Conservation (phyloP, 2,888 invertebrate genomes). For the Cetonia aurata region DNA sequence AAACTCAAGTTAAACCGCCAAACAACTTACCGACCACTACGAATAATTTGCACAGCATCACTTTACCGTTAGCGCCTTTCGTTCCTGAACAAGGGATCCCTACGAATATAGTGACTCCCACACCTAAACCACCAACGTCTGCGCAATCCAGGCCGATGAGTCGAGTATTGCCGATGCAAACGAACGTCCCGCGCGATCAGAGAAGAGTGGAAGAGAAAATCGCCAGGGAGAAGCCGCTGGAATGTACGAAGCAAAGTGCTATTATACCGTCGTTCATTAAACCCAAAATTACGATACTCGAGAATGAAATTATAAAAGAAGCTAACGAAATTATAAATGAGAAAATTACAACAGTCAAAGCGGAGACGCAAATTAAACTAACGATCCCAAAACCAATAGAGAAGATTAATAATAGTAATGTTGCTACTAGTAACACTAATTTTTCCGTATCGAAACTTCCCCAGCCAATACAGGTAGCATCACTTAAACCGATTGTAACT, state of each 20-base stretch:
- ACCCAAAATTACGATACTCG: slow-evolving; percentile 50
- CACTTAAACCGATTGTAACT: slow-evolving; percentile 63
- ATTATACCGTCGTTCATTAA: slow-evolving; percentile 22
- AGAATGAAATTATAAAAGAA: slow-evolving; percentile 48
- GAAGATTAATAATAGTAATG: slow-evolving; percentile 36
- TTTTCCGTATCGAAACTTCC: slow-evolving; percentile 17
- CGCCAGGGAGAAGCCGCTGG: slow-evolving; percentile 37
- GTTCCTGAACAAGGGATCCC: slow-evolving; percentile 74
- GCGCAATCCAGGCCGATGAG: slow-evolving; percentile 77
- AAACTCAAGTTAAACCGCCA: slow-evolving; percentile 52
- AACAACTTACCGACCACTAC: slow-evolving; percentile 57
- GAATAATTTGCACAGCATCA: slow-evolving; percentile 71
- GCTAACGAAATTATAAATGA: slow-evolving; percentile 32
- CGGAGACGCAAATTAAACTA: slow-evolving; percentile 51
- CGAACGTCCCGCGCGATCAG: slow-evolving; percentile 70
- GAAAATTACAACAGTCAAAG: slow-evolving; percentile 49
- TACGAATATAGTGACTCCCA: slow-evolving; percentile 80
- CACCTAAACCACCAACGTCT: slow-evolving; percentile 67
- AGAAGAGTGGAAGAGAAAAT: slow-evolving; percentile 65
- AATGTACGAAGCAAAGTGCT: slow-evolving; percentile 33
- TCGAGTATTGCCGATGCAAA: slow-evolving; percentile 82
- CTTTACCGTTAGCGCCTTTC: slow-evolving; percentile 71
- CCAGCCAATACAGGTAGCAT: slow-evolving; percentile 61
- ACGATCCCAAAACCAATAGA: slow-evolving; percentile 38
- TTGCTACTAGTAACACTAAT: slow-evolving; percentile 40